phyloP scores from a whole-genome alignment of 2,888 invertebrate genomes.

The Protodeltote pygarga region DNA sequence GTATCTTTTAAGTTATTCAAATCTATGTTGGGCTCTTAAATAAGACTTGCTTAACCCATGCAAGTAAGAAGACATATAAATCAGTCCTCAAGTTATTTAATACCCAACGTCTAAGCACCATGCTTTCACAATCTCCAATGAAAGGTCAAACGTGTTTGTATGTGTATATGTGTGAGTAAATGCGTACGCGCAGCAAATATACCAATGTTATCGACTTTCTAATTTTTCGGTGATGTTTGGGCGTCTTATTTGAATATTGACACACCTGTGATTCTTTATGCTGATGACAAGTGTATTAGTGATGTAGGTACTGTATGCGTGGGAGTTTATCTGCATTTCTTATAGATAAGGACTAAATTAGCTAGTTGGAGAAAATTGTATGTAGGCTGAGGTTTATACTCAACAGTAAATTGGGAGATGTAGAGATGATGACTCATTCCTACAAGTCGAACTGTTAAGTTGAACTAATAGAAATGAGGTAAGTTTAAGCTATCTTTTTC shows the following conservation, averaged over 20 bases:
- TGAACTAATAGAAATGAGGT: too few relatives aligned
- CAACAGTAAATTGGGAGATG: too few relatives aligned
- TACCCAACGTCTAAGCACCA: conserved; percentile 16
- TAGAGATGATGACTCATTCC: too few relatives aligned
- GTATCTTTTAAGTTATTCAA: too few relatives aligned
- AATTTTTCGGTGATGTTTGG: conserved; percentile 63
- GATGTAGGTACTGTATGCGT: conserved; percentile 5
- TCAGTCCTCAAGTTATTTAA: conserved; percentile 31
- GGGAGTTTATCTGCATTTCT: conserved; percentile 18
- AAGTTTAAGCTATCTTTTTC: too few relatives aligned
- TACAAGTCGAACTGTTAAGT: too few relatives aligned
- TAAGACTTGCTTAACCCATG: too few relatives aligned
- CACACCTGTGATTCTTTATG: conserved; percentile 40
- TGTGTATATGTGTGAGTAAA: conserved; percentile 32
- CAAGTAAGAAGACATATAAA: conserved; percentile 1
- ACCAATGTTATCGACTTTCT: conserved; percentile 74
- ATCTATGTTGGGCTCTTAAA: too few relatives aligned
- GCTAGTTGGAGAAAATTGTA: not conserved
- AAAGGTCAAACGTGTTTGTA: conserved; percentile 67
- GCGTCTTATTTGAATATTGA: conserved; percentile 39
- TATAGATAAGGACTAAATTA: not conserved
- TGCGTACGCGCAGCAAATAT: conserved; percentile 54
- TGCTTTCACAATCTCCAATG: conserved; percentile 74
- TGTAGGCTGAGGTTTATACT: too few relatives aligned
- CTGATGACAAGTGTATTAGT: conserved; percentile 35